Base-by-base conservation (phyloP, 2,797 vertebrate genomes). In the Brotula barbata region DNA sequence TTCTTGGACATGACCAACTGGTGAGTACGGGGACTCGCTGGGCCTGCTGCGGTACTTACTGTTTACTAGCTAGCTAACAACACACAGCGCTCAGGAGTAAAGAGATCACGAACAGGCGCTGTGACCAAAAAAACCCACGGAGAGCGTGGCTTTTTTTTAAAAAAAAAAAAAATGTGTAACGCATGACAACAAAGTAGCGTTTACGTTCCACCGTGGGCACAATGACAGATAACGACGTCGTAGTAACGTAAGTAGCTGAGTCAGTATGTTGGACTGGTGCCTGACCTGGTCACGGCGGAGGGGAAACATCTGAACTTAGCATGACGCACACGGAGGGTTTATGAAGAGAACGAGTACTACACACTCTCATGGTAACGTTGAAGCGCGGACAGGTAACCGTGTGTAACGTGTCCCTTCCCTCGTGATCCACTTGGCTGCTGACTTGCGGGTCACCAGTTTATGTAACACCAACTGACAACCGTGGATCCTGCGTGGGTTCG, bases 1-100 rank as follows among this genome's bases (percentile, higher is more conserved):
- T 97, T 97, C 86, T 92, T 98, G 91, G 96, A 98, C 88, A 97
- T 98, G 95, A 96, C 95, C 83, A 97, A 98, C 93, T 96, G 96
- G 96, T 97, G 92, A 94, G 94, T 78, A 62, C 89, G 90, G 64
- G 88, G 92, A 83, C 71, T 71, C 50, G 61, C 45, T 28, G 19
- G 88, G 87, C 85, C 85, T 87, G 44, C 76, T 56, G 19, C 10
- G 41, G 37, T 39, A 39, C 13, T 39, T 10, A 22, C 48, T 7
- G 34, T 21, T 11, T 5, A 28, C 11, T 7, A 13, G 33, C 40
- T 67, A 61, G 25, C 48, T 59, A 15, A 56, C 7, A 2, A 21
- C 5, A 21, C 5, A 1, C 11, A 10, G 1, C 16, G 4, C 31
- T 0, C 10, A 10, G 1, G 2, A 5, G 3, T 34, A 4, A 1